Evolutionary conservation across 2,888 invertebrate genomes (phyloP), one percentile per base, ranked within the genome.

Genomic region (Zygothrica quintamaculata): DNA sequence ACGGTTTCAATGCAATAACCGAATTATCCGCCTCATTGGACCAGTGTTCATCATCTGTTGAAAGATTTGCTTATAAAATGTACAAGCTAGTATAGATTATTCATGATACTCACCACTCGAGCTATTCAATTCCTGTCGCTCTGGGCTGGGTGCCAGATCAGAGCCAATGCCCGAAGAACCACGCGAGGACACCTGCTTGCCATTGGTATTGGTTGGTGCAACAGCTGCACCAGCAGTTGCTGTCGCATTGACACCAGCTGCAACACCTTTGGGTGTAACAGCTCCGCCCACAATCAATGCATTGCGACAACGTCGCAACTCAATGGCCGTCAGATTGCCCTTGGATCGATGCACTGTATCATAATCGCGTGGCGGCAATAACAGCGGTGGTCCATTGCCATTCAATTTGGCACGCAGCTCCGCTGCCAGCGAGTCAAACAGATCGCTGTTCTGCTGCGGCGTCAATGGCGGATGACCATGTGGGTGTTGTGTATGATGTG

Each of bases 281-380:
- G 85, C 72, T 33, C 87, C 87, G 18, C 90, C 91, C 48, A 91
- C 91, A 69, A 91, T 91, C 40, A 91, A 70, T 1, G 89, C 87
- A 72, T 91, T 91, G 42, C 90, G 90, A 71, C 91, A 91, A 56
- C 91, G 89, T 43, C 94, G 90, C 66, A 93, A 90, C 86, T 95
- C 95, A 77, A 95, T 95, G 22, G 94, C 94, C n/a, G 94, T 93
- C 44, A 96, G 90, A 88, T 96, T 95, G 5, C 96, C 96, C 65
- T 95, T 93, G 50, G 91, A 91, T 46, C 91, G 93, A 89, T 96
- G 96, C 1, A 97, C 95, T 0, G 98, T 98, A 91, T 98, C 98
- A 92, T 98, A 98, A 91, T 98, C 98, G 22, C 97, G 93, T 0
- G 98, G 98, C 0, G 98, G 98, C 65, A 98, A 92, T 15, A 98